These are phyloP conservation scores for Daktulosphaira vitifoliae DNA, from an alignment of 1,140 invertebrate species.

Conservation along the genomic window DNA sequence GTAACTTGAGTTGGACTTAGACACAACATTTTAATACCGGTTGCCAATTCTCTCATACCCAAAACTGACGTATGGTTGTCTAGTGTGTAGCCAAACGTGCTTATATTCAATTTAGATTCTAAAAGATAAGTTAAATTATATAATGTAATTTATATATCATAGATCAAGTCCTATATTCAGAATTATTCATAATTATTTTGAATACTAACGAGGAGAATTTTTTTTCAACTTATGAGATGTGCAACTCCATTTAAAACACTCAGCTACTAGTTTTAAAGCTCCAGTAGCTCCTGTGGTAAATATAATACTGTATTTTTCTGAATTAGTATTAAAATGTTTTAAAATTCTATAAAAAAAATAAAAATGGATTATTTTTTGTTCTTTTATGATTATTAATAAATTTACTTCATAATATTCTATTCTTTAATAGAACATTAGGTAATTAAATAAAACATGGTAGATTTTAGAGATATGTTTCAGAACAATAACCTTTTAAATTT, in stretches of 20 bases:
- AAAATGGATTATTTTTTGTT: not conserved
- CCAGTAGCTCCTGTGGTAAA: conserved; percentile 86
- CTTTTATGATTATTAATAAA: no score
- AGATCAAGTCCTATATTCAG: no score
- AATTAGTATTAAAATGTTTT: conserved; percentile 70
- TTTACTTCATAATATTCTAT: not conserved
- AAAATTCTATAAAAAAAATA: conserved; percentile 56
- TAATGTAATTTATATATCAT: not conserved
- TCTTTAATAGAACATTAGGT: not conserved
- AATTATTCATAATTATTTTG: no score
- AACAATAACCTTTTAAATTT: no score
- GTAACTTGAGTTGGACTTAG: conserved; percentile 42
- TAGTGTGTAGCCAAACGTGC: conserved; percentile 64
- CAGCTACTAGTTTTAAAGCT: conserved; percentile 71
- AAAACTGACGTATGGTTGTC: conserved; percentile 94
- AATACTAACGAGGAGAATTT: no score
- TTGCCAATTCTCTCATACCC: conserved; percentile 69
- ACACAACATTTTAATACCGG: conserved; percentile 42
- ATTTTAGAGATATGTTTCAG: no score
- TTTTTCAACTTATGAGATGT: not conserved
- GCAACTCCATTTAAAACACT: conserved; percentile 60
- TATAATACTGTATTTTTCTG: conserved; percentile 73
- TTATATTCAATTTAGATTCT: not conserved
- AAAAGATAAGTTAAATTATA: not conserved
- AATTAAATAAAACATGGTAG: not conserved